Evolutionary conservation across 2,888 invertebrate species (phyloP).

Genomic region (Eremobia ochroleuca): DNA sequence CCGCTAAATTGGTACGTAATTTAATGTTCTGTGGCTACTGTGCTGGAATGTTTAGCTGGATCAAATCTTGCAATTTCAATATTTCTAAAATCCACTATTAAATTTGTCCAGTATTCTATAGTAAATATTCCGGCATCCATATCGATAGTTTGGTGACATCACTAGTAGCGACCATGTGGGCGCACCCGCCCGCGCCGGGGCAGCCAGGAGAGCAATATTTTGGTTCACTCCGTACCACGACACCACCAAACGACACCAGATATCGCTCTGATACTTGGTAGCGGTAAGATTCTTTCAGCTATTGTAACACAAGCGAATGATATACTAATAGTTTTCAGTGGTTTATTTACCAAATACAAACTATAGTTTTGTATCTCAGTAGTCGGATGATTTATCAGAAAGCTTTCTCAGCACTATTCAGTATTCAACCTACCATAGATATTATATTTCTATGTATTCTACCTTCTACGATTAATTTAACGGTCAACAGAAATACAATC

Average conservation of each 20-base stretch:
- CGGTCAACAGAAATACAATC: slow-evolving; percentile 45
- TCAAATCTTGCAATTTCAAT: neutral
- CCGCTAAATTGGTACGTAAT: neutral
- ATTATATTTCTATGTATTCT: neutral
- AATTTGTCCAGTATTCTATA: neutral
- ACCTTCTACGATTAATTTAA: slow-evolving; percentile 7
- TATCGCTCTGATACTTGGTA: slow-evolving; percentile 66
- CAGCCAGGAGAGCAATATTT: slow-evolving; percentile 88
- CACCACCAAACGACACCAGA: slow-evolving; percentile 49
- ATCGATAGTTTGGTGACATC: slow-evolving; percentile 66
- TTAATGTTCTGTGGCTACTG: neutral
- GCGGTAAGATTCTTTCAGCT: slow-evolving; percentile 23
- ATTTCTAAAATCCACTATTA: neutral
- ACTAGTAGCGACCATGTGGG: slow-evolving; percentile 87
- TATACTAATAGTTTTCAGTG: neutral
- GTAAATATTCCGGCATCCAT: neutral
- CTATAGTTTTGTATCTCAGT: neutral
- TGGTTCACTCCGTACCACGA: slow-evolving; percentile 86
- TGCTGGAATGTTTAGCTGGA: neutral
- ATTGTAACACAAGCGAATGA: neutral
- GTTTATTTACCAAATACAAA: neutral
- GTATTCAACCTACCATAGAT: neutral
- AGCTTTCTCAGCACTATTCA: slow-evolving; percentile 24
- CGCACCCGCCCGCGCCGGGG: slow-evolving; percentile 86
- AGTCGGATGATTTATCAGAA: slow-evolving; percentile 15